phyloP scores from a whole-genome alignment of 2,888 invertebrate species.

The Athrips mouffetella region DNA sequence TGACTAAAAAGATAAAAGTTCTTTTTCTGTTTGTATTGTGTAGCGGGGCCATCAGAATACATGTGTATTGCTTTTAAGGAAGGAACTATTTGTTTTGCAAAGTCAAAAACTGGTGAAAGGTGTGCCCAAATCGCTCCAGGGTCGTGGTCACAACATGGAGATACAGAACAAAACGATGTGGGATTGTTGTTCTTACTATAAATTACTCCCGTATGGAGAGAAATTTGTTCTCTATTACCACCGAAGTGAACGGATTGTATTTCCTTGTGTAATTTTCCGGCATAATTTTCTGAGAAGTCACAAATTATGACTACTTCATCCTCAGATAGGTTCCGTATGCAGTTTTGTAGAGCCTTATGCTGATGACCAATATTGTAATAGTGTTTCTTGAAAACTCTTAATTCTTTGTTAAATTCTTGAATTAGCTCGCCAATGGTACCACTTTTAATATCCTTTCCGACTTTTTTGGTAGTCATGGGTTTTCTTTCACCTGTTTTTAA shows the following conservation, averaged over 20 bases:
- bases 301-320: constrained; percentile 18
- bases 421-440: too few relatives aligned
- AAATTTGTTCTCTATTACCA: constrained; percentile 17
- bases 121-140: constrained; percentile 23
- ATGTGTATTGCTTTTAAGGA: constrained; percentile 16
- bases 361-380: too few relatives aligned
- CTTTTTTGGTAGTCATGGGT: constrained; percentile 16
- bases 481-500: constrained; percentile 14
- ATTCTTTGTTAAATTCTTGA: too few relatives aligned
- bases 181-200: constrained; percentile 20
- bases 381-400: too few relatives aligned
- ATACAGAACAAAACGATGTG: constrained; percentile 17
- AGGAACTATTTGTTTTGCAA: constrained; percentile 14
- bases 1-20: too few relatives aligned
- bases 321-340: too few relatives aligned
- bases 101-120: constrained; percentile 21
- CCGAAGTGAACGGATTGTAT: constrained; percentile 24
- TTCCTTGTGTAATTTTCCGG: constrained; percentile 19
- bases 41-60: constrained; percentile 22
- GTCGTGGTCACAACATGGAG: constrained; percentile 17
- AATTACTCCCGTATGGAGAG: too few relatives aligned
- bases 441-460: constrained; percentile 20
- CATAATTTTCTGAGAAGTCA: constrained; percentile 25
- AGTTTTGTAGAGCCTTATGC: too few relatives aligned
- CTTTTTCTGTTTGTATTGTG: too few relatives aligned